These are phyloP conservation scores for Scortum barcoo DNA, from an alignment of 2,113 vertebrate species.

Conservation along the genomic window DNA sequence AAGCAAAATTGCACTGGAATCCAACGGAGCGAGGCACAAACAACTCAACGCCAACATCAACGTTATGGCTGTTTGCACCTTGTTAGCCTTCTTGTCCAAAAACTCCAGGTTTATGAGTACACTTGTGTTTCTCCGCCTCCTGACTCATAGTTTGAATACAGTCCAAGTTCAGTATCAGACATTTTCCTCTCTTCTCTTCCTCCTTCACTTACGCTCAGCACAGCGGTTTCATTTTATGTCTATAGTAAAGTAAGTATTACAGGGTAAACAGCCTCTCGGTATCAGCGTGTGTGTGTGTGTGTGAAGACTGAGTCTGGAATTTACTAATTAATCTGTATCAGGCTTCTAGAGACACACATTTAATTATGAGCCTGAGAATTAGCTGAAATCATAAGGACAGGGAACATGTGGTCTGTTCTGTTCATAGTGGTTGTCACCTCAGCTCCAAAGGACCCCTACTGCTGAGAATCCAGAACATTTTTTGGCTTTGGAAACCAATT, in stretches of 20 bases:
- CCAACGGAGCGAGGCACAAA: neutral
- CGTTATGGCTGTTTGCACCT: slow-evolving; percentile 20
- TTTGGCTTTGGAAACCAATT: neutral
- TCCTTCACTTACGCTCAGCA: neutral
- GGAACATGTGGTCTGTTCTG: neutral
- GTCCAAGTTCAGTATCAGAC: slow-evolving; percentile 48
- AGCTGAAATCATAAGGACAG: neutral
- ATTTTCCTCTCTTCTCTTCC: slow-evolving; percentile 54
- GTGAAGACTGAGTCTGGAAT: slow-evolving; percentile 20
- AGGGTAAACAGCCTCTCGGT: neutral
- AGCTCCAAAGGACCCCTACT: neutral
- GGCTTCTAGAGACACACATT: neutral
- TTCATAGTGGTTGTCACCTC: neutral
- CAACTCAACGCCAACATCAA: slow-evolving; percentile 12
- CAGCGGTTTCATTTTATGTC: neutral
- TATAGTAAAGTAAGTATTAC: slow-evolving; percentile 26
- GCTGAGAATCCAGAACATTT: neutral
- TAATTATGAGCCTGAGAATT: slow-evolving; percentile 6
- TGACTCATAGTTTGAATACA: slow-evolving; percentile 40
- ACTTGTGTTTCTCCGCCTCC: neutral
- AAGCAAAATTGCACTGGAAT: neutral
- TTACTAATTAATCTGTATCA: neutral
- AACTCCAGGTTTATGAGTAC: slow-evolving; percentile 14
- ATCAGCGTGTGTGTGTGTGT: slow-evolving; percentile 18
- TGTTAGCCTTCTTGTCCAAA: slow-evolving; percentile 15